phyloP scores from a whole-genome alignment of 2,888 invertebrate species.

The Drosophila prostipennis region DNA sequence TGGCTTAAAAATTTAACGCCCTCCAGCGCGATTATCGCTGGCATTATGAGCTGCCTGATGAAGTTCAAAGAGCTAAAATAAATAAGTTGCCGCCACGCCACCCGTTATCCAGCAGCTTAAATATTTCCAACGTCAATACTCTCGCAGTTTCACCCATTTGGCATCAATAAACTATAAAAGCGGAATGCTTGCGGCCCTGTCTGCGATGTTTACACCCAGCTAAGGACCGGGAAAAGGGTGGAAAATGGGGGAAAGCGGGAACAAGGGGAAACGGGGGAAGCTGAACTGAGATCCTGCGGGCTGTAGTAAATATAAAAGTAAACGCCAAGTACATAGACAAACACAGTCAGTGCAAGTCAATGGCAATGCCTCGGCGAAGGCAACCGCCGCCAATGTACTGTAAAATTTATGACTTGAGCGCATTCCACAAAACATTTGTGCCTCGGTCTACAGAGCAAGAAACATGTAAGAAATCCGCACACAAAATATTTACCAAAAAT shows the following conservation, averaged over 20 bases:
- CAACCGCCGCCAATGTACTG: constrained; percentile 53
- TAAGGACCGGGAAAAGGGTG: constrained; percentile 1
- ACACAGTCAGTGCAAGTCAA: constrained; percentile 73
- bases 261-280: constrained; percentile 8
- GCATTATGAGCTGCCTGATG: constrained; percentile 71
- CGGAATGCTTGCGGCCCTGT: constrained; percentile 69
- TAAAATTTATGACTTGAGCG: constrained; percentile 77
- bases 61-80: constrained; percentile 71
- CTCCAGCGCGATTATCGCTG: constrained; percentile 57
- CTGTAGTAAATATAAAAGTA: constrained; percentile 60
- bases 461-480: not conserved
- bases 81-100: constrained; percentile 49
- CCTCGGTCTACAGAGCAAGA: constrained; percentile 46
- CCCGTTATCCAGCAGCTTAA: constrained; percentile 49
- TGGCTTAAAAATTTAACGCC: constrained; percentile 61
- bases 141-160: constrained; percentile 64
- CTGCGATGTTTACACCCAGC: constrained; percentile 51
- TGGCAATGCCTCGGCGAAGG: constrained; percentile 44
- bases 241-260: constrained; percentile 4
- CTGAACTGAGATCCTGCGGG: constrained; percentile 42
- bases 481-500: not conserved
- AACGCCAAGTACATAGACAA: constrained; percentile 67
- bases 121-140: constrained; percentile 74
- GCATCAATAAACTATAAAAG: constrained; percentile 79
- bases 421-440: constrained; percentile 78